A percentile compares a stretch with the other conserved stretches of the same genome.
These are phyloP conservation scores for Colostygia pectinataria DNA, from an alignment of 2,888 invertebrate species.

Conservation along the genomic window DNA sequence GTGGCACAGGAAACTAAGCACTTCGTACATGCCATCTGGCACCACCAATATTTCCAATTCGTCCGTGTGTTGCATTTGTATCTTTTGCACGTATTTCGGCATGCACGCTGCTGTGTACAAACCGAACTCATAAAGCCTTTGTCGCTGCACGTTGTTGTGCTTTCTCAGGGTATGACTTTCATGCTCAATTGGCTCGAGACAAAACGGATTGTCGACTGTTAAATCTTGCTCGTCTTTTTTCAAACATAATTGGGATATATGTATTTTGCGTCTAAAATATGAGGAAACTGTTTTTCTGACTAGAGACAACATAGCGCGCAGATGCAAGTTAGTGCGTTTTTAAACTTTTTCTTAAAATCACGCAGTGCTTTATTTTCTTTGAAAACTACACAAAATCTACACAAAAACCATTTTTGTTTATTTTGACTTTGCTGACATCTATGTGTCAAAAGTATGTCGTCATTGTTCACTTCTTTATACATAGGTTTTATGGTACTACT, in stretches of 20 bases:
- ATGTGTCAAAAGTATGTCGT: too few species aligned
- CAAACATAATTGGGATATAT: conserved; percentile 16
- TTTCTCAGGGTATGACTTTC: conserved; percentile 52
- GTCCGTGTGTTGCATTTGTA: conserved; percentile 68
- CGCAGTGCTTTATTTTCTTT: too few species aligned
- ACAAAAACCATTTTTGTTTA: neutral
- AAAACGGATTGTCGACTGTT: conserved; percentile 43
- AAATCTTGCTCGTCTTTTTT: conserved; percentile 17
- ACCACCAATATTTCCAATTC: conserved; percentile 66
- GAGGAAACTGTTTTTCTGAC: conserved; percentile 29
- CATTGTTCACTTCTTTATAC: too few species aligned
- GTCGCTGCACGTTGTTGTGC: conserved; percentile 61
- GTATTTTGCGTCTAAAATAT: conserved; percentile 33
- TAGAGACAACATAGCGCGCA: conserved; percentile 25
- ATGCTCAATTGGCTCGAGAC: conserved; percentile 53
- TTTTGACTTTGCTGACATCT: too few species aligned
- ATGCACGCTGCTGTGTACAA: conserved; percentile 69
- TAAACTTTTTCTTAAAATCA: neutral
- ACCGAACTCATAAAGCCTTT: conserved; percentile 68
- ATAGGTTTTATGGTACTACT: too few species aligned
- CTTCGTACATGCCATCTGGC: conserved; percentile 64
- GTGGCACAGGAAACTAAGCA: conserved; percentile 59
- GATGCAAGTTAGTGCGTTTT: too few species aligned
- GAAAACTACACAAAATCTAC: neutral
- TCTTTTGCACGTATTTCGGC: conserved; percentile 70